A percentile compares a stretch with the other conserved stretches of the same genome.
phyloP scores from a whole-genome alignment of 2,888 invertebrate genomes.

The Brachyopa scutellaris region DNA sequence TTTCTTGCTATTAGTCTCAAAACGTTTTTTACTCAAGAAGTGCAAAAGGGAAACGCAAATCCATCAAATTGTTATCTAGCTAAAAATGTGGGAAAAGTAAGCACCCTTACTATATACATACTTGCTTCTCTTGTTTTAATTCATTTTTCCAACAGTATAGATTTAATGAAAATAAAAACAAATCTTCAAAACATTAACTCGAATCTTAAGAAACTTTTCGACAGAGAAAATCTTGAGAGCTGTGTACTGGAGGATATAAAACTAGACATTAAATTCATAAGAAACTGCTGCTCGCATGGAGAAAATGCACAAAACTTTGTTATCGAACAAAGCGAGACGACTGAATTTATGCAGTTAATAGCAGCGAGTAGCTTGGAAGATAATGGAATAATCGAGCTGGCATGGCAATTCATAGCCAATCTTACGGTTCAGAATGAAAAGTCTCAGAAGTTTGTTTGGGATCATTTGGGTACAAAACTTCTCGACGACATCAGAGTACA shows the following conservation, averaged over 20 bases:
- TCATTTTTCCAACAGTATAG: conserved; percentile 15
- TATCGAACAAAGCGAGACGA: conserved; percentile 37
- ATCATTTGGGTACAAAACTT: conserved; percentile 74
- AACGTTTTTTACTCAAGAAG: background rate
- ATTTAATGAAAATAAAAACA: conserved; percentile 39
- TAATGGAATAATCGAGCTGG: conserved; percentile 22
- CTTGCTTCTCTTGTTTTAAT: background rate
- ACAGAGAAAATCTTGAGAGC: conserved; percentile 25
- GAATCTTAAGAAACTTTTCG: conserved; percentile 9
- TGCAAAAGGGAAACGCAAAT: background rate
- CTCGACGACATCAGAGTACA: conserved; percentile 57
- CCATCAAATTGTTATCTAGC: background rate
- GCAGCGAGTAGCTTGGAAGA: background rate
- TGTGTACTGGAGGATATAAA: conserved; percentile 28
- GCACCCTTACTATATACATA: background rate
- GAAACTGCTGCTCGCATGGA: conserved; percentile 51
- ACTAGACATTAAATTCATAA: conserved; percentile 28
- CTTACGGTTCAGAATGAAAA: conserved; percentile 78
- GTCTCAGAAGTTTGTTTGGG: conserved; percentile 78
- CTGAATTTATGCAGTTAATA: conserved; percentile 28
- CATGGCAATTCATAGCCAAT: conserved; percentile 79
- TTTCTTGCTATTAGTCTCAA: background rate
- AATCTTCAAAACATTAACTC: conserved; percentile 36
- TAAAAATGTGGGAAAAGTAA: conserved; percentile 28
- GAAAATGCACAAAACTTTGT: conserved; percentile 37